A percentile compares a stretch with the other conserved stretches of the same genome.
Conservation (phyloP, 2,113 vertebrate species). For the Phocoena phocoena region DNA sequence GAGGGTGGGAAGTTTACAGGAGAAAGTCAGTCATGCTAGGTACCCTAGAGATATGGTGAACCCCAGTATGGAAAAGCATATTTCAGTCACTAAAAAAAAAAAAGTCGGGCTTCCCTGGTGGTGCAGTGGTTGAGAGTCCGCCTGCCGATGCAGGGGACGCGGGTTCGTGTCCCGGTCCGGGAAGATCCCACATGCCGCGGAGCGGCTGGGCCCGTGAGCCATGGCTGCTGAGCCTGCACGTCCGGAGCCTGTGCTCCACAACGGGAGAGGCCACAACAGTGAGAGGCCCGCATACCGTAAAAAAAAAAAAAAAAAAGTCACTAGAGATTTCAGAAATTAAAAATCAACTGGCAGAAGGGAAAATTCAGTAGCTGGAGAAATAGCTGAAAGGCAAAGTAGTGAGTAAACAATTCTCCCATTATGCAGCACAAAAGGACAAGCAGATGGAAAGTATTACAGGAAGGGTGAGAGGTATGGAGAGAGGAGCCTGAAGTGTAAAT, state of each 20-base stretch:
- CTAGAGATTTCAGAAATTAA: not conserved
- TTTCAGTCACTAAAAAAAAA: not conserved
- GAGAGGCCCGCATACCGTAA: too few species aligned
- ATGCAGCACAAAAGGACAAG: not conserved
- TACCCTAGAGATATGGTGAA: not conserved
- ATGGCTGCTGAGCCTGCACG: too few species aligned
- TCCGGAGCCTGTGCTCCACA: too few species aligned
- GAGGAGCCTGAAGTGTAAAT: not conserved
- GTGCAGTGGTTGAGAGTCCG: too few species aligned
- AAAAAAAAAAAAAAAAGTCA: not conserved
- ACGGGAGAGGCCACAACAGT: too few species aligned
- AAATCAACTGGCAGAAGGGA: not conserved
- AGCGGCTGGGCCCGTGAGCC: too few species aligned
- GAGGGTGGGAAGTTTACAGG: not conserved
- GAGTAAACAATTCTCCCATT: not conserved
- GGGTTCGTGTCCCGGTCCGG: too few species aligned
- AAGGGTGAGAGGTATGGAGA: not conserved
- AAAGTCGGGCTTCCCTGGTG: too few species aligned
- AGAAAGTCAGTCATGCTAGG: not conserved
- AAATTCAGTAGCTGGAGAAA: not conserved
- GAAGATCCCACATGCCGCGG: too few species aligned
- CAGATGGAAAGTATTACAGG: not conserved
- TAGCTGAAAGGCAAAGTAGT: not conserved
- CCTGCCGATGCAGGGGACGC: too few species aligned
- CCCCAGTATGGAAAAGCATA: not conserved